Conservation (phyloP, 2,797 vertebrate genomes). For the Cirrhinus molitorella region DNA sequence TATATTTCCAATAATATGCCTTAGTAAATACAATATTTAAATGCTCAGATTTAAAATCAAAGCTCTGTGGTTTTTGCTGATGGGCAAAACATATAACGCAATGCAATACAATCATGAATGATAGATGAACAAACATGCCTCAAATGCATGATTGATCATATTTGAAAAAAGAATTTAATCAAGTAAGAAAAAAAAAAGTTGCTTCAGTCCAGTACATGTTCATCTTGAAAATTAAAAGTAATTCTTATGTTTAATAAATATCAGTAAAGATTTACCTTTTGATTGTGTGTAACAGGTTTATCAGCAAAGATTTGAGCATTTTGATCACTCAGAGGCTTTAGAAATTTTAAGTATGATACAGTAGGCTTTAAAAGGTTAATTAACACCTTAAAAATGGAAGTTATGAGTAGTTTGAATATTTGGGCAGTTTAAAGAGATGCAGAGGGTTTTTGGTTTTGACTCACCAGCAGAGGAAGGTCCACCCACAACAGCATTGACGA, state of each 20-base stretch:
- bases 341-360: not conserved
- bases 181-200: not conserved
- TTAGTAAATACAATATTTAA: not conserved
- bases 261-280: not conserved
- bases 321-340: not conserved
- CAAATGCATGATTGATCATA: not conserved
- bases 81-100: not conserved
- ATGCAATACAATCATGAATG: not conserved
- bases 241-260: not conserved
- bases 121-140: not conserved
- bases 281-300: not conserved
- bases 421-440: not conserved
- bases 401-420: not conserved
- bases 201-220: not conserved
- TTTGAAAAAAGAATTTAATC: too few relatives aligned
- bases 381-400: too few relatives aligned
- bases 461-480: slow-evolving; percentile 71
- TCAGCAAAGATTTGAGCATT: not conserved
- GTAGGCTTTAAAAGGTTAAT: too few relatives aligned
- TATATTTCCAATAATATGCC: not conserved
- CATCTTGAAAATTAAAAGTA: not conserved
- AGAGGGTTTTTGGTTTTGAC: slow-evolving; percentile 55
- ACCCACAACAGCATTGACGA: slow-evolving; percentile 75
- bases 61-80: not conserved
- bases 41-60: not conserved